These are phyloP conservation scores for Clunio marinus DNA, from an alignment of 2,888 invertebrate genomes.

Conservation along the genomic window DNA sequence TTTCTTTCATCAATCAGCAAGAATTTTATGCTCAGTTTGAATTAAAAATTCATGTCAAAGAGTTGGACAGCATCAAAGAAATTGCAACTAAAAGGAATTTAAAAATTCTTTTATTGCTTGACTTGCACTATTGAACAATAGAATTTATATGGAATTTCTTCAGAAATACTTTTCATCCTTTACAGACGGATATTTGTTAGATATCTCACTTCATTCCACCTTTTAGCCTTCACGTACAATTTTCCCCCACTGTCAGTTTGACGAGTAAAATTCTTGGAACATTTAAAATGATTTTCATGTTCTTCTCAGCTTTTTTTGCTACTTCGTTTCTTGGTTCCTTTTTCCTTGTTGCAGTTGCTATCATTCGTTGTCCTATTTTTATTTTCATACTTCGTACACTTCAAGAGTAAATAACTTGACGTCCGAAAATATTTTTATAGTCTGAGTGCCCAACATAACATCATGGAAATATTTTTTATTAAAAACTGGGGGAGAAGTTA, in stretches of 20 bases:
- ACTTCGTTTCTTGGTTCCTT: background rate
- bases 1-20: constrained; percentile 21
- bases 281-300: constrained; percentile 30
- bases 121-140: constrained; percentile 18
- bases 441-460: background rate
- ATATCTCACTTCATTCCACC: constrained; percentile 2
- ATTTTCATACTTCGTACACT: background rate
- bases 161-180: background rate
- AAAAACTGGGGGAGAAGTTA: too few species aligned
- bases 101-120: constrained; percentile 16
- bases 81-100: background rate
- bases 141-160: constrained; percentile 15
- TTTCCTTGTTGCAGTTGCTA: background rate
- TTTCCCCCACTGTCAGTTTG: constrained; percentile 15
- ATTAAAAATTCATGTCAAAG: constrained; percentile 35
- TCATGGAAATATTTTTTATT: too few species aligned
- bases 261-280: background rate
- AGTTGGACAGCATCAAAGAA: constrained; percentile 17
- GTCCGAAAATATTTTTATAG: too few species aligned
- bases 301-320: background rate
- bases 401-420: too few species aligned
- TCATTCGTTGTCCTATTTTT: background rate
- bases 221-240: background rate
- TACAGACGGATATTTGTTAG: background rate
- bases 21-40: constrained; percentile 14